These are phyloP conservation scores for Ascaphus truei DNA, from an alignment of 2,113 vertebrate species.

Conservation along the genomic window DNA sequence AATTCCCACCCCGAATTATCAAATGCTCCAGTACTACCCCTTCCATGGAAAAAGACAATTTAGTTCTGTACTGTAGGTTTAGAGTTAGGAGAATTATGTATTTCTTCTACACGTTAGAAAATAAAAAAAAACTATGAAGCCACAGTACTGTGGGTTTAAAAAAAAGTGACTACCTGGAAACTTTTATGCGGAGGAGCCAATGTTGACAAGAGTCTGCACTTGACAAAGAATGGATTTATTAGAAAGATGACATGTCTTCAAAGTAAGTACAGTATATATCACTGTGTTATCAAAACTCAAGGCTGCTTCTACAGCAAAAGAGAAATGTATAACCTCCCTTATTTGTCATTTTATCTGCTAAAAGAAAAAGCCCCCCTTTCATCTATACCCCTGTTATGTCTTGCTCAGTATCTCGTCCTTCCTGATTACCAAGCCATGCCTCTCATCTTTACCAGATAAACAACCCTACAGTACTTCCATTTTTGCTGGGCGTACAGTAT, in stretches of 20 bases:
- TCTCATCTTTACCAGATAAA: not conserved
- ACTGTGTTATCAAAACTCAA: not conserved
- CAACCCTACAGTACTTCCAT: not conserved
- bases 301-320: not conserved
- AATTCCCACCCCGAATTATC: too few relatives aligned
- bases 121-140: too few relatives aligned
- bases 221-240: not conserved
- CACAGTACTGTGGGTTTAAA: too few relatives aligned
- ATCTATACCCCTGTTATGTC: not conserved
- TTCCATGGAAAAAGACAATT: too few relatives aligned
- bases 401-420: not conserved
- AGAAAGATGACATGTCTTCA: not conserved
- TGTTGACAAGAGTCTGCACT: not conserved
- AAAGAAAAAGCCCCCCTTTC: not conserved
- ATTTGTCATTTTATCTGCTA: not conserved
- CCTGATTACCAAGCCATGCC: not conserved
- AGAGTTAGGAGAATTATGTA: too few relatives aligned
- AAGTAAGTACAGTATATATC: not conserved
- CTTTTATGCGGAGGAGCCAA: not conserved
- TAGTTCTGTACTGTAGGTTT: too few relatives aligned
- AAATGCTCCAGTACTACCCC: too few relatives aligned
- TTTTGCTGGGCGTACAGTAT: too few relatives aligned
- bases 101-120: too few relatives aligned
- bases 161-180: not conserved
- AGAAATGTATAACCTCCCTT: not conserved